These are phyloP conservation scores for Formicarius rufipectus DNA, from an alignment of 2,113 vertebrate genomes.

Conservation along the genomic window DNA sequence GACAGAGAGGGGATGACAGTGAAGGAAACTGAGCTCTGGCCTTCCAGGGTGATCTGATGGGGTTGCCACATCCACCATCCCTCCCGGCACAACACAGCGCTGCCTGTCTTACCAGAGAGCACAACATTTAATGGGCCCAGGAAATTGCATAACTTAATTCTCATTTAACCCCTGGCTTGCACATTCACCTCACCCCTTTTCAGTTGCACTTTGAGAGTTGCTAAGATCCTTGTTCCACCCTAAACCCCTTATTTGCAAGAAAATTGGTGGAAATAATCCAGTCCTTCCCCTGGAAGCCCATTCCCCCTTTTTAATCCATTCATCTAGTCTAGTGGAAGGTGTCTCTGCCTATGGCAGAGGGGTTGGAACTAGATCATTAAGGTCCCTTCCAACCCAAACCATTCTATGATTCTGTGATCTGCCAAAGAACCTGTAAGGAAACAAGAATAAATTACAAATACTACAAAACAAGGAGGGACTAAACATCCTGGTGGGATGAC, in stretches of 20 bases:
- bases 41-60: not conserved
- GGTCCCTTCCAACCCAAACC: not conserved
- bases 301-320: not conserved
- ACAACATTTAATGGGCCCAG: fast-evolving
- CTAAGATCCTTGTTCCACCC: not conserved
- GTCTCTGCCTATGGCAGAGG: not conserved
- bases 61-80: not conserved
- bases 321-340: not conserved
- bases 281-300: not conserved
- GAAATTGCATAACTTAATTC: not conserved
- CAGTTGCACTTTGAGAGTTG: not conserved
- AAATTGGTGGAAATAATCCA: not conserved
- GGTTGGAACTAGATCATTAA: not conserved
- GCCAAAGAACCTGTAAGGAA: not conserved
- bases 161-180: not conserved
- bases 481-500: not conserved
- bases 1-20: fast-evolving
- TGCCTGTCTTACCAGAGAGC: not conserved
- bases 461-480: not conserved
- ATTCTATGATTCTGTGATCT: not conserved
- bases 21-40: not conserved
- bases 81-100: not conserved
- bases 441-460: not conserved
- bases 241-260: not conserved
- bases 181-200: not conserved